Evolutionary conservation across 2,888 invertebrate species (phyloP).

Genomic region (Chrysotoxum bicinctum): DNA sequence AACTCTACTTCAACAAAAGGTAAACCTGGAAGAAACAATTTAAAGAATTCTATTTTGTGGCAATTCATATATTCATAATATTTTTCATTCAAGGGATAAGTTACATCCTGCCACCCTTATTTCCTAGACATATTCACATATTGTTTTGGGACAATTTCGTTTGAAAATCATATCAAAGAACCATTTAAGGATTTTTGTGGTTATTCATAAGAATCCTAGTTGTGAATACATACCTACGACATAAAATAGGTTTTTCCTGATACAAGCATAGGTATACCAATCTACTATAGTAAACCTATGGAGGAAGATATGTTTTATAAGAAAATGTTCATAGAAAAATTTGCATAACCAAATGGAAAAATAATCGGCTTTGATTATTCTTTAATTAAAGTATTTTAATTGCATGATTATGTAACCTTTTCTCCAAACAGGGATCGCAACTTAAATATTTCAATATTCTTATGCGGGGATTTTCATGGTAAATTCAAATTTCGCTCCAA

Average conservation of each 20-base stretch:
- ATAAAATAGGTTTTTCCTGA: too few relatives aligned
- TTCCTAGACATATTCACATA: background rate
- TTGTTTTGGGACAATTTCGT: slow-evolving; percentile 39
- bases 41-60: slow-evolving; percentile 55
- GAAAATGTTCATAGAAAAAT: too few relatives aligned
- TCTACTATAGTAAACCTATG: too few relatives aligned
- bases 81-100: background rate
- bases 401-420: too few relatives aligned
- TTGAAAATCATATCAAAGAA: slow-evolving; percentile 53
- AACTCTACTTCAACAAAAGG: background rate
- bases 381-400: slow-evolving; percentile 31
- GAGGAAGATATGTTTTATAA: too few relatives aligned
- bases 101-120: background rate
- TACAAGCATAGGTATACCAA: too few relatives aligned
- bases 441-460: too few relatives aligned
- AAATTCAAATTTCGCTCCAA: too few relatives aligned
- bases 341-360: too few relatives aligned
- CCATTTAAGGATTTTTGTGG: slow-evolving; percentile 62
- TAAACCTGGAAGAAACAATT: background rate
- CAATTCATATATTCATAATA: slow-evolving; percentile 18
- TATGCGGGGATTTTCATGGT: too few relatives aligned
- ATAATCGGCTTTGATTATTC: slow-evolving; percentile 54
- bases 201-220: slow-evolving; percentile 40
- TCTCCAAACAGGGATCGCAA: too few relatives aligned
- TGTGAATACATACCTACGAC: background rate